Percentiles rank a stretch among this genome's conserved stretches.
Conservation (phyloP, 2,113 vertebrate species). For the Gracilinanus agilis region DNA sequence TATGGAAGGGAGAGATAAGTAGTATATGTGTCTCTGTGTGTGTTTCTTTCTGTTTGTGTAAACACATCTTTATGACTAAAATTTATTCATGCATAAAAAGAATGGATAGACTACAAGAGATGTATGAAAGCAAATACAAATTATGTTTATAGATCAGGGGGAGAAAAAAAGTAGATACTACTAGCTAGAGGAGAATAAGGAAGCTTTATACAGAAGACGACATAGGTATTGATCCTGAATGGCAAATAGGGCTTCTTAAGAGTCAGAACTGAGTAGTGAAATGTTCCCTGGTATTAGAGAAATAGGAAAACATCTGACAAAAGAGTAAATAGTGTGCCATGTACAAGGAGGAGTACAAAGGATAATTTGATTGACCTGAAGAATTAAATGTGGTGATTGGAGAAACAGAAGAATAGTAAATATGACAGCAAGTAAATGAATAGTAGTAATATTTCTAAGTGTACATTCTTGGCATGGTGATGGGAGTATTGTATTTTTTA, state of each 20-base stretch:
- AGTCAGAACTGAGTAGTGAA: not conserved
- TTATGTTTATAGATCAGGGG: not conserved
- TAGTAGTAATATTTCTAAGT: not conserved
- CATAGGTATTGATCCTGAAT: not conserved
- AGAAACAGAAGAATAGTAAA: not conserved
- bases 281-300: accelerated
- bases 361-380: not conserved
- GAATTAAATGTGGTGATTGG: not conserved
- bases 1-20: not conserved
- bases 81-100: not conserved
- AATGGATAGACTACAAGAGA: not conserved
- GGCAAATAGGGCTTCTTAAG: not conserved
- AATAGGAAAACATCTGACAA: not conserved
- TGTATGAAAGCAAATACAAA: not conserved
- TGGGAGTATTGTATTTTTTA: not conserved
- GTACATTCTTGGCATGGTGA: not conserved
- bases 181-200: not conserved
- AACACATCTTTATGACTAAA: not conserved
- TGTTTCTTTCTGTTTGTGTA: not conserved
- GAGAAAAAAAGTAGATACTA: not conserved
- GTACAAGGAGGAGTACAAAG: not conserved
- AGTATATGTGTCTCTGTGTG: not conserved
- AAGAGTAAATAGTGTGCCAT: not conserved
- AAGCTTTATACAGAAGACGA: not conserved
- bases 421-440: not conserved